These are phyloP conservation scores for Spinus pinus DNA, from an alignment of 2,797 vertebrate species.

Conservation along the genomic window DNA sequence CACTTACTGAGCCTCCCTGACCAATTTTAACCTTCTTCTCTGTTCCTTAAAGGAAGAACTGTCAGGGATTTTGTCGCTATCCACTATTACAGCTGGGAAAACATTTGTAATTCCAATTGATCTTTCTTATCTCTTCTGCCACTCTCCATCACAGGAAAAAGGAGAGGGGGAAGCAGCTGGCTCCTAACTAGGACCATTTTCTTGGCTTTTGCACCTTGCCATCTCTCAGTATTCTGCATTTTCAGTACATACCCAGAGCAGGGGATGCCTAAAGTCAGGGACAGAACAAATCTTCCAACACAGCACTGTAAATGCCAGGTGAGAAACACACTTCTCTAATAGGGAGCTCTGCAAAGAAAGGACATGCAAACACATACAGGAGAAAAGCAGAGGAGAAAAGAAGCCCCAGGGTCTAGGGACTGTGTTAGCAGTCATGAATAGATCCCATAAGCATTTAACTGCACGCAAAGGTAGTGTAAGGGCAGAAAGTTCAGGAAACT, in stretches of 20 bases:
- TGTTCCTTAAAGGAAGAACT: not conserved
- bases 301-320: not conserved
- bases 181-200: not conserved
- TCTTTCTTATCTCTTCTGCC: not conserved
- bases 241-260: not conserved
- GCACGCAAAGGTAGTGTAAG: not conserved
- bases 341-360: not conserved
- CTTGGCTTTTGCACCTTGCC: not conserved
- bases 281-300: not conserved
- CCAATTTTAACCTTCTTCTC: constrained; percentile 1
- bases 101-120: not conserved
- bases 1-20: not conserved
- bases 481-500: not conserved
- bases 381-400: not conserved
- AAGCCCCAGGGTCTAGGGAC: not conserved
- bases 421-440: not conserved
- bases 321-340: not conserved
- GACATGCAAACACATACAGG: not conserved
- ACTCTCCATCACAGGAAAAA: not conserved
- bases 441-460: not conserved
- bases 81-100: not conserved
- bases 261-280: not conserved
- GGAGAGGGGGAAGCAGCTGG: not conserved
- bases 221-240: not conserved
- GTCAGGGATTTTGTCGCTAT: not conserved